These are phyloP conservation scores for Stenchaetothrips biformis DNA, from an alignment of 2,888 invertebrate genomes.

Conservation along the genomic window DNA sequence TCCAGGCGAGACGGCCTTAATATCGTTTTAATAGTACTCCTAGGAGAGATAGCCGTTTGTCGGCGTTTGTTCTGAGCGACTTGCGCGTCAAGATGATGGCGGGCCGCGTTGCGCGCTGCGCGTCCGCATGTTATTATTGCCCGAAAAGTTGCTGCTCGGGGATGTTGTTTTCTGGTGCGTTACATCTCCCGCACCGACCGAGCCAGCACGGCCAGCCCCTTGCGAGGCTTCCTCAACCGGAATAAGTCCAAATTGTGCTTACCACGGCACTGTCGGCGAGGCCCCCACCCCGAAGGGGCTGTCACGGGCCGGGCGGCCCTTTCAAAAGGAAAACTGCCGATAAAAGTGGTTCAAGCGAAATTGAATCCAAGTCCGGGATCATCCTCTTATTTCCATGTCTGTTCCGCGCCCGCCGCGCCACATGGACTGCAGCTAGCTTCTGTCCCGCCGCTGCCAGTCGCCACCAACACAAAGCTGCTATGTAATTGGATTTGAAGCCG, in stretches of 20 bases:
- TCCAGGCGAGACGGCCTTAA: neutral
- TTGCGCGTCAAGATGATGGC: too few species aligned
- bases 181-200: too few species aligned
- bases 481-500: neutral
- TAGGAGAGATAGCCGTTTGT: neutral
- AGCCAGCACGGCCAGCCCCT: too few species aligned
- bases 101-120: too few species aligned
- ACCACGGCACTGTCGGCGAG: neutral
- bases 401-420: neutral
- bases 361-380: neutral
- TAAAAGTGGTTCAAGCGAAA: neutral
- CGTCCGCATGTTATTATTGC: too few species aligned
- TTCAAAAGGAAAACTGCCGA: conserved; percentile 9
- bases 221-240: neutral
- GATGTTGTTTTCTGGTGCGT: too few species aligned
- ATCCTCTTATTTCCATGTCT: conserved; percentile 1
- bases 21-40: neutral
- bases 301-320: neutral
- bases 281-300: neutral
- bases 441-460: neutral
- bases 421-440: neutral
- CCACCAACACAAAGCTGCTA: neutral
- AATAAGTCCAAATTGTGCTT: conserved; percentile 7
- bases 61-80: neutral
- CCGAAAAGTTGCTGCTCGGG: too few species aligned